A percentile compares a stretch with the other conserved stretches of the same genome.
Conservation (phyloP, 2,888 invertebrate genomes). For the Ditula angustiorana region DNA sequence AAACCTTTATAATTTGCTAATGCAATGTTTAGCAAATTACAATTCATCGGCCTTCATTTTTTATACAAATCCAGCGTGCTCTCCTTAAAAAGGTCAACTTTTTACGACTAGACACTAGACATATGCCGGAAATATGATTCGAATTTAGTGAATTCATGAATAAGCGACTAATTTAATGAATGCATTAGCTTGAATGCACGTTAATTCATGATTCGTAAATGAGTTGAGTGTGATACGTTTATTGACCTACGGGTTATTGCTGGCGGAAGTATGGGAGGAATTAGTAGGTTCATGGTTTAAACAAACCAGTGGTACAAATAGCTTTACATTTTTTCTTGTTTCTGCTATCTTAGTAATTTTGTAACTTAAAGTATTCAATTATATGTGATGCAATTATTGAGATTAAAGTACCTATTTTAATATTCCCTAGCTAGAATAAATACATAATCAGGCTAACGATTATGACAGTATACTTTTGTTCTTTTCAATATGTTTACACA, state of each 20-base stretch:
- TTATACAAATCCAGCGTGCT: constrained; percentile 9
- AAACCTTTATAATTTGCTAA: background rate
- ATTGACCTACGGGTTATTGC: constrained; percentile 4
- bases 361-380: too few species aligned
- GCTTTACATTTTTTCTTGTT: too few species aligned
- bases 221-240: constrained; percentile 10
- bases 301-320: background rate
- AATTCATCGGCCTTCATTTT: constrained; percentile 30
- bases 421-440: too few species aligned
- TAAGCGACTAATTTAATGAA: constrained; percentile 10
- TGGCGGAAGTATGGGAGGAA: constrained; percentile 8
- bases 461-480: too few species aligned
- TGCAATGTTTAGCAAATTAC: constrained; percentile 11
- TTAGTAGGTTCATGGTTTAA: background rate
- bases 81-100: constrained; percentile 30
- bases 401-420: too few species aligned
- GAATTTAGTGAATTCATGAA: background rate
- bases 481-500: too few species aligned
- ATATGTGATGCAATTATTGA: too few species aligned
- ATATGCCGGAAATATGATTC: constrained; percentile 26
- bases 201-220: constrained; percentile 5
- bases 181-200: constrained; percentile 27
- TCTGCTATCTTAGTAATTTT: too few species aligned
- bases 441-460: too few species aligned
- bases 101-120: background rate